phyloP scores from a whole-genome alignment of 2,113 vertebrate genomes.

The Ellobius talpinus region DNA sequence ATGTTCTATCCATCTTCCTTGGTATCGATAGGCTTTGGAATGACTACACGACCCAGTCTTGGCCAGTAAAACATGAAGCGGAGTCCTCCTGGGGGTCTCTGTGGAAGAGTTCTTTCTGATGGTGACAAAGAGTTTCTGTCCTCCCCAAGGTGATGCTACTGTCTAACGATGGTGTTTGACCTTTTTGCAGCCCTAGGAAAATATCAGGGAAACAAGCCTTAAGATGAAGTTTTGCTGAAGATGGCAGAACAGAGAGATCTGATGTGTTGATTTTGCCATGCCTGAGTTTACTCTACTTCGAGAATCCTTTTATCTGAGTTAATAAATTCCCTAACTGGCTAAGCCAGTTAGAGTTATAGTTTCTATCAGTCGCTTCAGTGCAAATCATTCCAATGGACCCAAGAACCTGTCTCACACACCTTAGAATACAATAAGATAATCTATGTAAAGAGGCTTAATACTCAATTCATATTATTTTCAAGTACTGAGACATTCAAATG shows the following conservation, averaged over 20 bases:
- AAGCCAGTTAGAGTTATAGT: neutral
- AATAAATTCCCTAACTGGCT: constrained; percentile 19
- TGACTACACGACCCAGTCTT: neutral
- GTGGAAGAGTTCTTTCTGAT: neutral
- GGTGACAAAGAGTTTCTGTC: constrained; percentile 14
- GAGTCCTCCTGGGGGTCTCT: neutral
- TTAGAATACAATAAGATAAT: constrained; percentile 66
- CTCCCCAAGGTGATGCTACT: neutral
- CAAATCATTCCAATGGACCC: constrained; percentile 20
- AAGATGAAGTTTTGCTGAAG: constrained; percentile 40
- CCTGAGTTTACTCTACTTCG: neutral
- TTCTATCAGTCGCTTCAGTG: constrained; percentile 59
- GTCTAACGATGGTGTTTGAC: neutral
- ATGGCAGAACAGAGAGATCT: constrained; percentile 24
- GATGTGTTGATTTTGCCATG: constrained; percentile 9
- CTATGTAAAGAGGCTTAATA: neutral
- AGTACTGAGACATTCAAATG: constrained; percentile 4
- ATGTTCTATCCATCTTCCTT: neutral
- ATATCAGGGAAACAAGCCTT: neutral
- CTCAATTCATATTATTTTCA: constrained; percentile 31
- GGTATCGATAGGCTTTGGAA: neutral
- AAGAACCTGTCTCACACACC: neutral
- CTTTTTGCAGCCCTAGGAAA: neutral
- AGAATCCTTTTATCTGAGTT: constrained; percentile 40
- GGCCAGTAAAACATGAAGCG: constrained; percentile 7